Conservation (phyloP, 2,888 invertebrate genomes). For the Nezara viridula region DNA sequence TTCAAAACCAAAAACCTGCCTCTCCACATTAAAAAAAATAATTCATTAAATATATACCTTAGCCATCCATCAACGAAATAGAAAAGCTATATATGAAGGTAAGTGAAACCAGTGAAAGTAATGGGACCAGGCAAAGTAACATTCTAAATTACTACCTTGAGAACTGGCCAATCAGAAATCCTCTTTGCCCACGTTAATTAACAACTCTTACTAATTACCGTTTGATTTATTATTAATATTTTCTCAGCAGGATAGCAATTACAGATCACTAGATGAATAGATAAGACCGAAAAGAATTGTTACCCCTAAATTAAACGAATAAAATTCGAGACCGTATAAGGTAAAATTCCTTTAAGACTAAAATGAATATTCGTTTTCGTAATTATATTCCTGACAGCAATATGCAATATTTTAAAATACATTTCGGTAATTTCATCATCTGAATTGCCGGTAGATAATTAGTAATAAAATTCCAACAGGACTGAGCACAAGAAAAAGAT, state of each 20-base stretch:
- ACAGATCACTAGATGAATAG: background rate
- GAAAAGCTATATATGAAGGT: background rate
- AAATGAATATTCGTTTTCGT: background rate
- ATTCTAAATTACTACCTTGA: background rate
- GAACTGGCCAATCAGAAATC: background rate
- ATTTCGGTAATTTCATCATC: background rate
- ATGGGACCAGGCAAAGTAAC: background rate
- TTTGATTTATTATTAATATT: conserved; percentile 26
- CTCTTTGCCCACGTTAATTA: background rate
- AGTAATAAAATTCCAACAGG: too few species aligned
- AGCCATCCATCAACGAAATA: background rate
- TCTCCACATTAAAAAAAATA: too few species aligned
- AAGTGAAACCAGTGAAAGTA: conserved; percentile 32
- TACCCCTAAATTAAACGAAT: background rate
- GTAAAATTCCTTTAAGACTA: background rate
- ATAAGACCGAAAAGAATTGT: conserved; percentile 6
- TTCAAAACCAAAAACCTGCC: too few species aligned
- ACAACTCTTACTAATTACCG: conserved; percentile 17
- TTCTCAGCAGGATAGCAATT: background rate
- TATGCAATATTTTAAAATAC: background rate
- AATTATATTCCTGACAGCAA: background rate
- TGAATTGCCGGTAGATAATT: too few species aligned
- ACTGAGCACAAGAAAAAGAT: too few species aligned
- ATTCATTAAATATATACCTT: too few species aligned
- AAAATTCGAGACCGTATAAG: background rate